Base-by-base conservation (phyloP, 2,888 invertebrate genomes). In the Neria commutata region DNA sequence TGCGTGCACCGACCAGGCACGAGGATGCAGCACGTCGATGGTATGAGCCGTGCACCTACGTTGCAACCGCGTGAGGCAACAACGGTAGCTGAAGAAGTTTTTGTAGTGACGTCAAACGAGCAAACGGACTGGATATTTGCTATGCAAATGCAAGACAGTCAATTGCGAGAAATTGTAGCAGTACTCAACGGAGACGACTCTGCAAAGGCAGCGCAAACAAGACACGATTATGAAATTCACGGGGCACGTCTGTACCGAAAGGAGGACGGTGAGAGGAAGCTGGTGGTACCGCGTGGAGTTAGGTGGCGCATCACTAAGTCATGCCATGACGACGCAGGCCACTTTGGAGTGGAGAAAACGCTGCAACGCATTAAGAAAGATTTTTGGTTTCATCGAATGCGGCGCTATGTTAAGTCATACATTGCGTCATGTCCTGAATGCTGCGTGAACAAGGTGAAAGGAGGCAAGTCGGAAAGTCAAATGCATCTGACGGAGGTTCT, bases 11-110 rank as follows among this genome's bases (percentile, higher is more conserved):
- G 66, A 42, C 52, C 66, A 6, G 68, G 69, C 11, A 54, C 58
- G 2, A 45, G 63, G 52, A 76, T 80, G 73, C 17, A 56, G 47
- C 77, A 78, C 56, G 76, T 76, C 0, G 78, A 78, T 29, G 63
- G 75, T 34, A 58, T 76, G 55, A 73, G 71, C 61, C 21, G 75
- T 60, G 46, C 54, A 14, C 63, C 63, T 16, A 54, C 56, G 8
- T 24, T 50, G 8, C 50, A 25, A 34, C 52, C 49, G 11, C 16
- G 47, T 2, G 50, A 57, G 29, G 16, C 26, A 1, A 21, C 45
- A 14, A 56, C 37, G 8, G 60, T 58, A 8, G 47, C 59, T 1
- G 61, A 57, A 21, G 52, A 42, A 6, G 53, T 64, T 10, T 40
- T 54, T 14, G 56, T 55, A n/a, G 19, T 61, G 33, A 54, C 17